A percentile compares a stretch with the other conserved stretches of the same genome.
Conservation (phyloP, 2,113 vertebrate species). For the Pogonocichla stellata region DNA sequence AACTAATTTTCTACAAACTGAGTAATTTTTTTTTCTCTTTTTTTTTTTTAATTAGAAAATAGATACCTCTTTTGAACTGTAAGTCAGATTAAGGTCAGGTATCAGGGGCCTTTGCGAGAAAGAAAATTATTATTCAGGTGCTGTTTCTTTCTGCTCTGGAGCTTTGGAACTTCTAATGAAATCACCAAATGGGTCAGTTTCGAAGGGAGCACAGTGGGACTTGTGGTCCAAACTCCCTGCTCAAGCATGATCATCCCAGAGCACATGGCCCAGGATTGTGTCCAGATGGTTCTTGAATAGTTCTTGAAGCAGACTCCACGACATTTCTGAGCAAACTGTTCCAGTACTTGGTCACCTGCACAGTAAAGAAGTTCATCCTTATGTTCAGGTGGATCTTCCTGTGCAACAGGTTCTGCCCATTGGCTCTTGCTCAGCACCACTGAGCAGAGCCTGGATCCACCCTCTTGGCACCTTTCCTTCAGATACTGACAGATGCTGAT, state of each 20-base stretch:
- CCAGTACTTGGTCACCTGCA: neutral
- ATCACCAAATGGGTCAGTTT: neutral
- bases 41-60: neutral
- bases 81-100: neutral
- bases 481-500: neutral
- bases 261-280: neutral
- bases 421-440: neutral
- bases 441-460: neutral
- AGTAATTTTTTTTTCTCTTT: neutral
- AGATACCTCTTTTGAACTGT: neutral
- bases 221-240: neutral
- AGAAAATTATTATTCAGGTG: neutral
- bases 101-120: neutral
- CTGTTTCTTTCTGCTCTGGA: neutral
- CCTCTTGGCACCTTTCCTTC: neutral
- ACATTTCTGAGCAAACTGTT: neutral
- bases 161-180: neutral
- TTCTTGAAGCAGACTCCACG: neutral
- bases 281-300: neutral
- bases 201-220: neutral
- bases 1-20: neutral
- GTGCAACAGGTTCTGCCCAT: neutral
- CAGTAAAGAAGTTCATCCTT: neutral
- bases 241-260: neutral
- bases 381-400: neutral